phyloP scores from a whole-genome alignment of 2,797 vertebrate genomes.

The Melanogrammus aeglefinus region DNA sequence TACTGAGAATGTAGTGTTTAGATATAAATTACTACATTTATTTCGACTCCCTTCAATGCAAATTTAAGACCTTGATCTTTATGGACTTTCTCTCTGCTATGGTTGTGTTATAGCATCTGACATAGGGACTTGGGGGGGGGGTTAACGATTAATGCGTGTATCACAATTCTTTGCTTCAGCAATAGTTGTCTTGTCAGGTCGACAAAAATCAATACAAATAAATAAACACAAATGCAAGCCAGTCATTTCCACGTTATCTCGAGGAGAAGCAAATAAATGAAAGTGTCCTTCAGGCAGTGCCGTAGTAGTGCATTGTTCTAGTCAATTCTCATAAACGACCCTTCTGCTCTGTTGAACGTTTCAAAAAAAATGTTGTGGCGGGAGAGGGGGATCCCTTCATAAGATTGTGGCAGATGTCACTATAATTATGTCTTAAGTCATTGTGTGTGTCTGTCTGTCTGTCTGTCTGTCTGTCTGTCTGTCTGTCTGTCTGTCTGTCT shows the following conservation, averaged over 20 bases:
- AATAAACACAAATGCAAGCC: neutral
- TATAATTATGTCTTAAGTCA: neutral
- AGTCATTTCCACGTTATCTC: neutral
- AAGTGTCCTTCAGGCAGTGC: neutral
- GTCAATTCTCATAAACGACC: neutral
- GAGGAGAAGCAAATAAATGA: neutral
- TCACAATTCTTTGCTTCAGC: neutral
- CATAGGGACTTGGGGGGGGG: neutral
- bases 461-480: constrained; percentile 3
- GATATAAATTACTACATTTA: no score
- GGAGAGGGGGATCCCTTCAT: neutral
- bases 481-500: neutral
- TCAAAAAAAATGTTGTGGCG: neutral
- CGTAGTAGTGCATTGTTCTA: neutral
- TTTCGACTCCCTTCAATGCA: no score
- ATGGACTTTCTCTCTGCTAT: neutral
- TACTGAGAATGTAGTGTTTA: no score
- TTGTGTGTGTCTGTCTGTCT: constrained; percentile 3
- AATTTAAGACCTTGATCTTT: no score
- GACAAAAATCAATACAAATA: neutral
- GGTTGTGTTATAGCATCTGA: neutral
- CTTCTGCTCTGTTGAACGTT: neutral
- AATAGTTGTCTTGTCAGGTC: neutral
- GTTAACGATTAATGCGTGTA: neutral
- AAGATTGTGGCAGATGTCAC: neutral